A percentile compares a stretch with the other conserved stretches of the same genome.
These are phyloP conservation scores for Plestiodon gilberti DNA, from an alignment of 2,113 vertebrate species.

Conservation along the genomic window DNA sequence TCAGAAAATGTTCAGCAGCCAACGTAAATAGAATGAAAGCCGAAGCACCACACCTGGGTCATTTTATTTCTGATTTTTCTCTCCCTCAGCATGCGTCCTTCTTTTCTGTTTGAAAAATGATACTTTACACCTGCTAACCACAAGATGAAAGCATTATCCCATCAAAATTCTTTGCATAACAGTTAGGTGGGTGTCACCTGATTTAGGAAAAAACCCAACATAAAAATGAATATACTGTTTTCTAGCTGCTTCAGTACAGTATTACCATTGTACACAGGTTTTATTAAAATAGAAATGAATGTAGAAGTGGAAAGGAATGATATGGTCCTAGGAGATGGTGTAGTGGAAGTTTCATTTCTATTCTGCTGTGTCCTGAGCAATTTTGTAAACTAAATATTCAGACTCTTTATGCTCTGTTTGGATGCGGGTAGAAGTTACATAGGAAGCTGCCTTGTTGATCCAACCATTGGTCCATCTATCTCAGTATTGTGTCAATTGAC, in stretches of 20 bases:
- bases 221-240: accelerated
- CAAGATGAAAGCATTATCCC: background rate
- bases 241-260: background rate
- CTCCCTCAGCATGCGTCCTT: background rate
- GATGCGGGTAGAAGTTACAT: too few species aligned
- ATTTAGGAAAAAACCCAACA: background rate
- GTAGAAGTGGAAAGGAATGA: background rate
- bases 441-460: too few species aligned
- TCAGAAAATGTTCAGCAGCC: background rate
- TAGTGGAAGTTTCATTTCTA: background rate
- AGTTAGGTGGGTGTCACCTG: background rate
- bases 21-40: constrained; percentile 3
- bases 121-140: background rate
- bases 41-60: background rate
- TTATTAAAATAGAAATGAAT: background rate
- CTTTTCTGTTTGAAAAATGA: background rate
- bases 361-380: too few species aligned
- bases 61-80: background rate
- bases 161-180: background rate
- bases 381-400: too few species aligned
- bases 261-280: background rate
- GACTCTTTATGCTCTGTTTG: too few species aligned
- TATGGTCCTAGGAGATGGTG: background rate
- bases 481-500: too few species aligned
- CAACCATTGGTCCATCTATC: too few species aligned